A percentile compares a stretch with the other conserved stretches of the same genome.
Evolutionary conservation across 2,113 vertebrate genomes (phyloP).

Genomic region (Oreochromis niloticus): DNA sequence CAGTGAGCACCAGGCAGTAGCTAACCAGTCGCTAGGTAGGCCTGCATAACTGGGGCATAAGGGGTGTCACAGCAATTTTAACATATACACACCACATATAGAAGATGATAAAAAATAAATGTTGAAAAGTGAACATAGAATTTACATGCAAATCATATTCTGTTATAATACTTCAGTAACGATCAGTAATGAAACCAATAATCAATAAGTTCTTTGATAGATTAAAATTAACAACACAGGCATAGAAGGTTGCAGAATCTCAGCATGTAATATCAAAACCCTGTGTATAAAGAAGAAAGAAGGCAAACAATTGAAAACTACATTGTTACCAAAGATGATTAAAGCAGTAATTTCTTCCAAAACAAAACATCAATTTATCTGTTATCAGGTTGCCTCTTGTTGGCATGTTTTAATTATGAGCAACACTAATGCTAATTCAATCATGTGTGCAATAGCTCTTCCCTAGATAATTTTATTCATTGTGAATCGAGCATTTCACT

Average conservation of each 20-base stretch:
- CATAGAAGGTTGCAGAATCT: neutral
- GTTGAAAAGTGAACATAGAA: neutral
- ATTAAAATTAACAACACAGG: neutral
- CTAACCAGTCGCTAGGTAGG: neutral
- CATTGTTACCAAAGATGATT: neutral
- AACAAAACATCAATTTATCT: neutral
- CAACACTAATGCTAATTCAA: neutral
- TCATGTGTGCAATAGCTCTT: neutral
- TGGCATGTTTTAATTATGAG: neutral
- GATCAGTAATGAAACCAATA: too few relatives aligned
- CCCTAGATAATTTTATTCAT: neutral
- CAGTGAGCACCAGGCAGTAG: neutral
- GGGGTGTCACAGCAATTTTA: neutral
- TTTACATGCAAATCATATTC: neutral
- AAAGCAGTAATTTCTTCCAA: neutral
- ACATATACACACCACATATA: neutral
- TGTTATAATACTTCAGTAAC: neutral
- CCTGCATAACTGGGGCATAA: neutral
- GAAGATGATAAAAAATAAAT: neutral
- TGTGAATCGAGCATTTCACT: too few relatives aligned
- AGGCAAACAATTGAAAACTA: neutral
- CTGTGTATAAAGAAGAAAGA: neutral
- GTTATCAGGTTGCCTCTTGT: neutral
- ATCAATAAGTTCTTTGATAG: neutral
- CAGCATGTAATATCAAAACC: neutral